Conservation (phyloP, 2,797 vertebrate species). For the Sebastes diploproa region DNA sequence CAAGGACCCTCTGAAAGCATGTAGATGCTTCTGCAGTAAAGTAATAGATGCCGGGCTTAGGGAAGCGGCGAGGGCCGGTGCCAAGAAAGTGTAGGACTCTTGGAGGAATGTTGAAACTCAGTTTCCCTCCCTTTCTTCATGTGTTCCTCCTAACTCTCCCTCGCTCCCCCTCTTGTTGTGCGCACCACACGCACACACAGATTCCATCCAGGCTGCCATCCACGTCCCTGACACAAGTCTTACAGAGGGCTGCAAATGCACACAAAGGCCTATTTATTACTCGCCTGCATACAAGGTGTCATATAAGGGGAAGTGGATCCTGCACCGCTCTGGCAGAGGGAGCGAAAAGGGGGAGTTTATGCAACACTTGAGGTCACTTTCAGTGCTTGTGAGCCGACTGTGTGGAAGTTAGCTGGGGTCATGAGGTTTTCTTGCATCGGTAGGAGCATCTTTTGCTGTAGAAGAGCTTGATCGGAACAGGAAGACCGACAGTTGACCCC, state of each 20-base stretch:
- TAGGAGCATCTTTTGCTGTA: conserved; percentile 1
- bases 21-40: neutral
- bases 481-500: conserved; percentile 19
- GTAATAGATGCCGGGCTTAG: neutral
- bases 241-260: conserved; percentile 16
- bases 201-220: conserved; percentile 50
- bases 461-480: conserved; percentile 4
- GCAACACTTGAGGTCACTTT: conserved; percentile 53
- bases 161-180: neutral
- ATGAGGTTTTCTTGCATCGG: conserved; percentile 28
- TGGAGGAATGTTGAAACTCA: conserved; percentile 41
- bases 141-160: neutral
- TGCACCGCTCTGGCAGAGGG: neutral
- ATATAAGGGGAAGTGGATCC: conserved; percentile 42
- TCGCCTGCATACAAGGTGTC: conserved; percentile 54
- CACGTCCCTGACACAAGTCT: conserved; percentile 19
- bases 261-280: conserved; percentile 61
- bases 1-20: conserved; percentile 38
- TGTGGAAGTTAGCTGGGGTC: conserved; percentile 32
- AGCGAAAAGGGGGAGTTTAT: conserved; percentile 28
- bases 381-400: neutral
- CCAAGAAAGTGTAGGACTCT: conserved; percentile 53
- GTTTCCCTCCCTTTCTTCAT: conserved; percentile 6
- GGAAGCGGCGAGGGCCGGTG: neutral
- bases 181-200: neutral